phyloP scores from a whole-genome alignment of 2,888 invertebrate species.

The Oscheius myriophilus region DNA sequence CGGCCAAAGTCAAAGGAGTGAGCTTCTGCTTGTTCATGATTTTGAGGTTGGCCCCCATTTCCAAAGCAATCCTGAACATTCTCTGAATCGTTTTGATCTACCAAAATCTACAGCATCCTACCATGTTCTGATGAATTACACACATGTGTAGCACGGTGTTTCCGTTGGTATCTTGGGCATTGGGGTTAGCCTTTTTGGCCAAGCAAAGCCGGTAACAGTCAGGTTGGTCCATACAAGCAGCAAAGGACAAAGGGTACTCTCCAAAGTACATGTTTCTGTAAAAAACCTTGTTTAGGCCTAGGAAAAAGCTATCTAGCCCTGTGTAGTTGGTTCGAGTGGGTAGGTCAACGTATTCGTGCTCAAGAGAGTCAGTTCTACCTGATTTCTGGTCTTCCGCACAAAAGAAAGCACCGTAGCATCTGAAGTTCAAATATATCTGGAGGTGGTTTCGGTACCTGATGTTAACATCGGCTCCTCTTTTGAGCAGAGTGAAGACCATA shows the following conservation, averaged over 20 bases:
- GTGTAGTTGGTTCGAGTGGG: slow-evolving; percentile 84
- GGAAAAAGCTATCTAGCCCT: slow-evolving; percentile 75
- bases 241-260: slow-evolving; percentile 93
- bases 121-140: slow-evolving; percentile 90
- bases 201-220: slow-evolving; percentile 90
- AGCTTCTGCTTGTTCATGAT: slow-evolving; percentile 86
- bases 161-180: slow-evolving; percentile 94
- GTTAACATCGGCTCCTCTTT: slow-evolving; percentile 89
- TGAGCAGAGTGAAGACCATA: slow-evolving; percentile 92
- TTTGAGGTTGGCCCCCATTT: slow-evolving; percentile 88
- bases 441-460: slow-evolving; percentile 36
- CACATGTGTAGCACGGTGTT: slow-evolving; percentile 95
- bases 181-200: slow-evolving; percentile 86
- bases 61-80: slow-evolving; percentile 92
- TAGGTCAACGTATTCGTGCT: slow-evolving; percentile 89
- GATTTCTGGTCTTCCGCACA: slow-evolving; percentile 85
- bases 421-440: slow-evolving; percentile 7
- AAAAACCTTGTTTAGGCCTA: not conserved
- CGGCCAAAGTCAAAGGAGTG: slow-evolving; percentile 91
- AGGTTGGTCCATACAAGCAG: slow-evolving; percentile 90
- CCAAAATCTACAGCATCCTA: slow-evolving; percentile 67
- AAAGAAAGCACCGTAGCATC: slow-evolving; percentile 90
- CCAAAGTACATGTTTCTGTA: slow-evolving; percentile 95
- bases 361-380: slow-evolving; percentile 83
- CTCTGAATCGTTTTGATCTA: slow-evolving; percentile 74